A percentile compares a stretch with the other conserved stretches of the same genome.
phyloP scores from a whole-genome alignment of 2,113 vertebrate genomes.

The Elanus axillaris region DNA sequence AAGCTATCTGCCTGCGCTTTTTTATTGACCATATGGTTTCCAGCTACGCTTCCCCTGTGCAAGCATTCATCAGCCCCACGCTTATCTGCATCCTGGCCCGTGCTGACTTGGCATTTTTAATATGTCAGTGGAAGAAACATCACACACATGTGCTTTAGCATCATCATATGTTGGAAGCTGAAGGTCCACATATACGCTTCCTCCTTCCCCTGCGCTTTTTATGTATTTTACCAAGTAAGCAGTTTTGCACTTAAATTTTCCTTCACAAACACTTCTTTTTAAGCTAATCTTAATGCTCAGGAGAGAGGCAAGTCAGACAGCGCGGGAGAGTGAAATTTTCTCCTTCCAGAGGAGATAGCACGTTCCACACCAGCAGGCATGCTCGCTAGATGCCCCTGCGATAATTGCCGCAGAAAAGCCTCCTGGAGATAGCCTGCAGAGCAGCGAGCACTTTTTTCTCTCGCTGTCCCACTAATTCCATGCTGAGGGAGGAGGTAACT shows the following conservation, averaged over 20 bases:
- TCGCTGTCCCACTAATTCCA: background rate
- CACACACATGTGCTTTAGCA: background rate
- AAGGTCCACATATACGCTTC: background rate
- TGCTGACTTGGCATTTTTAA: background rate
- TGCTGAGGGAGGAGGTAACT: background rate
- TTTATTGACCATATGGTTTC: background rate
- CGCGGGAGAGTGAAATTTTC: background rate
- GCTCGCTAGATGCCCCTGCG: background rate
- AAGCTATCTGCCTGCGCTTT: fast-evolving
- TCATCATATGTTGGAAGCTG: background rate
- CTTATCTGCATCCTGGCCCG: background rate
- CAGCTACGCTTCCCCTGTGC: fast-evolving
- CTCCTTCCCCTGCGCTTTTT: background rate
- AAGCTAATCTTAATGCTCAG: background rate
- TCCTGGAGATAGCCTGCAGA: background rate
- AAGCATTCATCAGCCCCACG: background rate
- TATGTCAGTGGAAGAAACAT: background rate
- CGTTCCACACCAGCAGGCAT: background rate
- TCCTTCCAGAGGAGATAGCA: background rate
- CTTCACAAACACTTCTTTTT: background rate
- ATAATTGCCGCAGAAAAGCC: background rate
- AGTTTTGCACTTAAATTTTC: background rate
- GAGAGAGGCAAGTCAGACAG: background rate
- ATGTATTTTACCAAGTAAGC: background rate
- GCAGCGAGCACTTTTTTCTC: background rate